phyloP scores from a whole-genome alignment of 2,113 vertebrate species.

The Ophiodon elongatus region DNA sequence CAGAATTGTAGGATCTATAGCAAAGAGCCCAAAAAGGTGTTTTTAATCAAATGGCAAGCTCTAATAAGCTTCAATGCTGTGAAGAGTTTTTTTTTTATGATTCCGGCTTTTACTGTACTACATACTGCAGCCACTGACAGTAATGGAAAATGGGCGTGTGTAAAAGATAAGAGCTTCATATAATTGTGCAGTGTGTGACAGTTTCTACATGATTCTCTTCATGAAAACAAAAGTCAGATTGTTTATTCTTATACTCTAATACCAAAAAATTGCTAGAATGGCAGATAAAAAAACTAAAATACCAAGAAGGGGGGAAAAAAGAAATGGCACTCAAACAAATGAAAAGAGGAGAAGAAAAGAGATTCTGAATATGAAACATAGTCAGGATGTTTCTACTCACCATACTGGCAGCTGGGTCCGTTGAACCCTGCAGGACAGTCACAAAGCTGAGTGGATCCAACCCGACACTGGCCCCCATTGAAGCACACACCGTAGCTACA shows the following conservation, averaged over 20 bases:
- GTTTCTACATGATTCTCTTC: neutral
- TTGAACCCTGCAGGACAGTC: slow-evolving; percentile 87
- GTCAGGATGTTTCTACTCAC: slow-evolving; percentile 78
- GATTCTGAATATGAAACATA: neutral
- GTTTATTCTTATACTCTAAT: neutral
- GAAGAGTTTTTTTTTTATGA: slow-evolving; percentile 5
- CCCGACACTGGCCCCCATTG: slow-evolving; percentile 84
- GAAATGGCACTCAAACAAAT: neutral
- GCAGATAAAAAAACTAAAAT: neutral
- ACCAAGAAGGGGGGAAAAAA: neutral
- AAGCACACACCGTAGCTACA: slow-evolving; percentile 85
- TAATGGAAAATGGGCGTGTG: neutral
- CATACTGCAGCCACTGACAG: neutral
- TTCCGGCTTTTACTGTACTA: slow-evolving; percentile 1
- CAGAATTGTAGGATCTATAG: neutral
- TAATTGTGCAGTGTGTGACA: neutral
- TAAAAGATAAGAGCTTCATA: slow-evolving; percentile 3
- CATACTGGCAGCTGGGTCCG: slow-evolving; percentile 89
- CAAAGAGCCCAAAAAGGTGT: slow-evolving; percentile 23
- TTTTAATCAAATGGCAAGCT: slow-evolving; percentile 43
- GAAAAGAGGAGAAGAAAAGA: neutral
- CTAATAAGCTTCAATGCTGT: slow-evolving; percentile 36
- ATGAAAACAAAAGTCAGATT: neutral
- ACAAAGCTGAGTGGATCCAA: slow-evolving; percentile 83
- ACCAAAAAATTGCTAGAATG: neutral